Conservation (phyloP, 1,140 invertebrate species). For the Dendrolimus punctatus region DNA sequence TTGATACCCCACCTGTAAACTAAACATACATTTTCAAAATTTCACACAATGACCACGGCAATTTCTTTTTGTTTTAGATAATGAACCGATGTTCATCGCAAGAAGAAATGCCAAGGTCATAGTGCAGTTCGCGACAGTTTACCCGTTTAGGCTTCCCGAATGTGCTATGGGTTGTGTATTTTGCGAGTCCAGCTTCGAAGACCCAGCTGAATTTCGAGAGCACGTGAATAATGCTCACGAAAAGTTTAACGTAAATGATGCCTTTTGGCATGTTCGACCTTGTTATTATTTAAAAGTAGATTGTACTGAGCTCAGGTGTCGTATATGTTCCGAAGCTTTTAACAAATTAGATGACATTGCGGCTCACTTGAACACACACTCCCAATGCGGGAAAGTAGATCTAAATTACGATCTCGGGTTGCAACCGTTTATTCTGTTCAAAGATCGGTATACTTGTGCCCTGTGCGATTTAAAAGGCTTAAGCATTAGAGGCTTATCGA, state of each 20-base stretch:
- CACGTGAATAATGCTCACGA: slow-evolving; percentile 18
- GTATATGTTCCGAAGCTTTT: too few species aligned
- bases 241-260: slow-evolving; percentile 5
- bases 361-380: too few species aligned
- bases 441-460: too few species aligned
- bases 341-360: too few species aligned
- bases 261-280: slow-evolving; percentile 1
- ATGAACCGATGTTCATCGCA: slow-evolving; percentile 24
- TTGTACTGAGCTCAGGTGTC: too few species aligned
- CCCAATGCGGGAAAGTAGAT: too few species aligned
- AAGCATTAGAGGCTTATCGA: background rate
- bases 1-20: too few species aligned
- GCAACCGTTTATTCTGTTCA: too few species aligned
- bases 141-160: slow-evolving; percentile 34
- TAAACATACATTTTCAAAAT: too few species aligned
- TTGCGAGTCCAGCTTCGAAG: slow-evolving; percentile 25
- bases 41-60: slow-evolving; percentile 20
- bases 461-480: too few species aligned
- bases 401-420: too few species aligned
- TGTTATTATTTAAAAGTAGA: too few species aligned
- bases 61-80: slow-evolving; percentile 42
- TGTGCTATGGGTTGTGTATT: slow-evolving; percentile 37
- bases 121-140: slow-evolving; percentile 30
- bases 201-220: slow-evolving; percentile 20
- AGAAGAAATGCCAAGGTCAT: slow-evolving; percentile 36